Percentiles rank a stretch among this genome's conserved stretches.
These are phyloP conservation scores for Rhingia campestris DNA, from an alignment of 2,888 invertebrate genomes.

Conservation along the genomic window DNA sequence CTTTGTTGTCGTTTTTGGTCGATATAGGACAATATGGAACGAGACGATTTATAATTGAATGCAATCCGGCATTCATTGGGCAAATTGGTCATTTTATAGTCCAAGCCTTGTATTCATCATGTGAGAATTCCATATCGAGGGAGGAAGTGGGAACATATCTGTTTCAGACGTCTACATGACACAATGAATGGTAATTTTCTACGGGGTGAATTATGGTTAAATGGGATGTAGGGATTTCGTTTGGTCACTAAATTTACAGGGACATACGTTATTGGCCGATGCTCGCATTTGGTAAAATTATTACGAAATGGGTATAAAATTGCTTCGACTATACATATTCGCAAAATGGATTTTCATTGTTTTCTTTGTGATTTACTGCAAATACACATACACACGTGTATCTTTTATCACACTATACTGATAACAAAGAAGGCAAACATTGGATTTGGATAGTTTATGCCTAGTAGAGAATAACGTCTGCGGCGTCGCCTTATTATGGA, in stretches of 20 bases:
- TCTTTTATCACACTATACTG: slow-evolving; percentile 23
- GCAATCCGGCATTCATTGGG: slow-evolving; percentile 49
- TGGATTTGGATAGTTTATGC: background rate
- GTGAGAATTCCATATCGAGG: slow-evolving; percentile 45
- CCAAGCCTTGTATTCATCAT: slow-evolving; percentile 40
- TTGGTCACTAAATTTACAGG: slow-evolving; percentile 47
- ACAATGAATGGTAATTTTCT: slow-evolving; percentile 70
- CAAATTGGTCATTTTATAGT: slow-evolving; percentile 42
- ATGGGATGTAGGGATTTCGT: slow-evolving; percentile 21
- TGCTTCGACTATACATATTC: slow-evolving; percentile 2
- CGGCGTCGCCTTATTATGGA: slow-evolving; percentile 6
- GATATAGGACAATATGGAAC: slow-evolving; percentile 46
- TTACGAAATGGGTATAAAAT: background rate
- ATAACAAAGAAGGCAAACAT: slow-evolving; percentile 38
- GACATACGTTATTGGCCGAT: slow-evolving; percentile 10
- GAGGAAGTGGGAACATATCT: slow-evolving; percentile 37
- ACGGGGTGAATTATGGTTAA: slow-evolving; percentile 51
- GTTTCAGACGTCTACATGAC: slow-evolving; percentile 62
- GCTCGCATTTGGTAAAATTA: background rate
- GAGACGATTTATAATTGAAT: slow-evolving; percentile 67
- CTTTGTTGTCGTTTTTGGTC: slow-evolving; percentile 9
- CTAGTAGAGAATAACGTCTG: background rate
- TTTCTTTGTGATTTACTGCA: slow-evolving; percentile 7
- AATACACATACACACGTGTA: background rate
- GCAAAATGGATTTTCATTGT: slow-evolving; percentile 1